These are phyloP conservation scores for Emydura subglobosa DNA, from an alignment of 2,113 vertebrate genomes.

Conservation along the genomic window DNA sequence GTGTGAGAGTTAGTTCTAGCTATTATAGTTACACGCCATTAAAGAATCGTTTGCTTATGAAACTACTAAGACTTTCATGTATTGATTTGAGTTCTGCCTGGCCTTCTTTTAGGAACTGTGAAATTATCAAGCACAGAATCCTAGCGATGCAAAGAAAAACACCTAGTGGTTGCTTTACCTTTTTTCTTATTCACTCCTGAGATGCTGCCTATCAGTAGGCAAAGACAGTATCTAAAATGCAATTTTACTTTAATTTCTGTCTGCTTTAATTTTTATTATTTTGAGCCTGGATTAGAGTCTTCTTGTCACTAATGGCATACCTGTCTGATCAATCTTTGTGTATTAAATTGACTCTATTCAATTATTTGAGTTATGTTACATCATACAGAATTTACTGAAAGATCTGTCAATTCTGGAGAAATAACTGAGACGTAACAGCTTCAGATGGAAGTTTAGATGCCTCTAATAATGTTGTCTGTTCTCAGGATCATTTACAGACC, in stretches of 20 bases:
- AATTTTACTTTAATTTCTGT: not conserved
- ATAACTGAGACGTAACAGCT: not conserved
- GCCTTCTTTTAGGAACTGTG: not conserved
- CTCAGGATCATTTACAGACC: not conserved
- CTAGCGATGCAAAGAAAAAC: not conserved
- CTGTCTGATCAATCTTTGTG: not conserved
- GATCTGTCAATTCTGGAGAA: not conserved
- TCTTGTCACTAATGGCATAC: not conserved
- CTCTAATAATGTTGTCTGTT: not conserved
- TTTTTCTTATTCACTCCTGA: fast-evolving
- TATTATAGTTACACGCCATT: fast-evolving
- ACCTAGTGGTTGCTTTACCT: not conserved
- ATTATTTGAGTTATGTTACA: not conserved
- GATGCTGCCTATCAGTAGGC: fast-evolving
- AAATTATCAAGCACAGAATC: not conserved
- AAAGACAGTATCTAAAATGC: fast-evolving
- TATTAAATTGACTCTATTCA: not conserved
- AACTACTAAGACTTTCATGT: not conserved
- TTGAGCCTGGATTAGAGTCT: not conserved
- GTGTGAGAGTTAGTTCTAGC: not conserved
- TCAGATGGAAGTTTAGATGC: not conserved
- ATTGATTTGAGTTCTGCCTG: not conserved
- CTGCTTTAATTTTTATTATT: not conserved
- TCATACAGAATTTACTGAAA: not conserved
- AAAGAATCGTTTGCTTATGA: not conserved